These are phyloP conservation scores for Capromys pilorides DNA, from an alignment of 2,797 vertebrate genomes.

Conservation along the genomic window DNA sequence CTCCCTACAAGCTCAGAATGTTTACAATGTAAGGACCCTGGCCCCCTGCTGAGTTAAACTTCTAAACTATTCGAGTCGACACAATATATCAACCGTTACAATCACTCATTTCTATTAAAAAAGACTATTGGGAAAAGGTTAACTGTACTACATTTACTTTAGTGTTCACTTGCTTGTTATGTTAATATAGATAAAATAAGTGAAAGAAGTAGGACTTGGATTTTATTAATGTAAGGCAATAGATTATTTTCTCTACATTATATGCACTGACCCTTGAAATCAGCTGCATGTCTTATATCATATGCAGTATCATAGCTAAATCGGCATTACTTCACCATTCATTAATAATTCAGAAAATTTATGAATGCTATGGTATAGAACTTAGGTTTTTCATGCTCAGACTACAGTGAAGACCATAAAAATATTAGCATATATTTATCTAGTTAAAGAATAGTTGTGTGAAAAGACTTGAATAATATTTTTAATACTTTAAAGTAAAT, in stretches of 20 bases:
- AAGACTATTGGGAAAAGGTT: not conserved
- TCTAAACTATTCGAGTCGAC: too few species aligned
- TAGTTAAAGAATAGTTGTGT: not conserved
- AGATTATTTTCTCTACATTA: not conserved
- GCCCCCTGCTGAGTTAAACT: too few species aligned
- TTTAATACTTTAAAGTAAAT: not conserved
- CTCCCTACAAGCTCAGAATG: too few species aligned
- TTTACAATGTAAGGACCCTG: too few species aligned
- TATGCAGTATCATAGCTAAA: not conserved
- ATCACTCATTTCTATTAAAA: not conserved
- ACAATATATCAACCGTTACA: too few species aligned
- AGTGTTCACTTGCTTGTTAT: not conserved
- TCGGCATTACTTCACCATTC: not conserved
- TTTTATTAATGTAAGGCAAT: slow-evolving; percentile 25
- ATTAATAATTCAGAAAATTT: not conserved
- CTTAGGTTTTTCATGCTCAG: not conserved
- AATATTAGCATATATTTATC: not conserved
- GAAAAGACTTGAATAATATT: slow-evolving; percentile 8
- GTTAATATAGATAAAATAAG: not conserved
- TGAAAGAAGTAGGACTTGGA: not conserved
- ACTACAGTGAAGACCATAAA: not conserved
- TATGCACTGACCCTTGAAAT: not conserved
- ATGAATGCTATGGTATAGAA: not conserved
- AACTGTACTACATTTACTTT: not conserved
- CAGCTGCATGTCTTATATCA: not conserved